These are phyloP conservation scores for Fragum sueziense DNA, from an alignment of 2,888 invertebrate genomes.

Conservation along the genomic window DNA sequence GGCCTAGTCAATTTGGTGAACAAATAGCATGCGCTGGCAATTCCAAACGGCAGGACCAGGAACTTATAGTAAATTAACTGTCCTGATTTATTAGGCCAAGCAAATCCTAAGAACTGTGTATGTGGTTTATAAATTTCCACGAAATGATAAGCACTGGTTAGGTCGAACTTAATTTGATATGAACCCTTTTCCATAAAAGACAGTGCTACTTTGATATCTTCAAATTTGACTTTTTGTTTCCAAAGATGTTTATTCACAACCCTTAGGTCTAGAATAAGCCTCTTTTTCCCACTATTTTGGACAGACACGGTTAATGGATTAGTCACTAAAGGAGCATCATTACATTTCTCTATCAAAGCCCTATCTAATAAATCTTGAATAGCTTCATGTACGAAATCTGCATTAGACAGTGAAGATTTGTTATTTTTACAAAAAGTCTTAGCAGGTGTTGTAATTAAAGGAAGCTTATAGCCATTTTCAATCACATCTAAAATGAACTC, in stretches of 20 bases:
- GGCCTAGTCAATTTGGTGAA: constrained; percentile 43
- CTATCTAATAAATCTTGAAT: constrained; percentile 31
- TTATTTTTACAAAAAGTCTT: constrained; percentile 20
- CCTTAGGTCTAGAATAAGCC: constrained; percentile 19
- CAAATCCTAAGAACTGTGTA: no score
- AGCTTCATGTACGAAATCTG: constrained; percentile 33
- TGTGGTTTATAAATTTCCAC: constrained; percentile 32
- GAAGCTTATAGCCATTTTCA: constrained; percentile 29
- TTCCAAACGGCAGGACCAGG: constrained; percentile 33
- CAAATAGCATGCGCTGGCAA: constrained; percentile 26
- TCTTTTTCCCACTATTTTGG: constrained; percentile 25
- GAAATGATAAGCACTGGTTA: constrained; percentile 45
- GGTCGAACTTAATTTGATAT: constrained; percentile 37
- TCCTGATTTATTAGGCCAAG: constrained; percentile 2
- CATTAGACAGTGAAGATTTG: constrained; percentile 12
- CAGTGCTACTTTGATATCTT: constrained; percentile 31
- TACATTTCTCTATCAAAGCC: constrained; percentile 24
- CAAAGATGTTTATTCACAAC: constrained; percentile 30
- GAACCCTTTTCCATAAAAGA: constrained; percentile 26
- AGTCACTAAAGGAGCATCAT: constrained; percentile 7
- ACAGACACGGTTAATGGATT: constrained; percentile 33
- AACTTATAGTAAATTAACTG: constrained; percentile 23
- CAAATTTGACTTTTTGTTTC: constrained; percentile 34
- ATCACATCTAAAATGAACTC: constrained; percentile 36
- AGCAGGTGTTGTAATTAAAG: constrained; percentile 8